These are phyloP conservation scores for Antheraea pernyi DNA, from an alignment of 1,140 invertebrate genomes.

Conservation along the genomic window DNA sequence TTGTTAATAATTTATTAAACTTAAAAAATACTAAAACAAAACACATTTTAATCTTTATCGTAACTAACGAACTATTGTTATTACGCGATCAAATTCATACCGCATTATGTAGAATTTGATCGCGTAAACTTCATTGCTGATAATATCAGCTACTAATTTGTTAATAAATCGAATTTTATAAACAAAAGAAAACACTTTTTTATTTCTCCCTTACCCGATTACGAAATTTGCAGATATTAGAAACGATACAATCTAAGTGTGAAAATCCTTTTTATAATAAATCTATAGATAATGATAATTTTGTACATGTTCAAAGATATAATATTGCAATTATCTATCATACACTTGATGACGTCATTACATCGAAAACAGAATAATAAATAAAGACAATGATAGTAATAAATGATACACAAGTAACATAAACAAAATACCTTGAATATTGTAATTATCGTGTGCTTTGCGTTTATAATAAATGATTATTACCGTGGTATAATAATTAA, in stretches of 20 bases:
- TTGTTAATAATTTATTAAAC: conserved; percentile 74
- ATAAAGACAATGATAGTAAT: no score
- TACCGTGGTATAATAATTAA: no score
- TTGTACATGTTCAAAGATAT: not conserved
- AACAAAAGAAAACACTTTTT: not conserved
- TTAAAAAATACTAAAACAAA: conserved; percentile 50
- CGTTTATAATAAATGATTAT: no score
- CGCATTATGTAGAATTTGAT: conserved; percentile 21
- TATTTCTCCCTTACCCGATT: not conserved
- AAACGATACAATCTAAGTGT: not conserved
- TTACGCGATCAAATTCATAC: conserved; percentile 31
- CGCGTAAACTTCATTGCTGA: conserved; percentile 35
- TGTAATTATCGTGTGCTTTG: no score
- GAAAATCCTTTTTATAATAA: not conserved
- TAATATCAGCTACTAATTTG: conserved; percentile 71
- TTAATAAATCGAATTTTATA: conserved; percentile 75
- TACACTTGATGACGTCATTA: no score
- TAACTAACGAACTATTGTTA: conserved; percentile 69
- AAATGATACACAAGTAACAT: no score
- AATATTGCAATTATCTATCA: not conserved
- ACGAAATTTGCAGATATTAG: not conserved
- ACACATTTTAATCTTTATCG: conserved; percentile 39
- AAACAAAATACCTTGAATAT: no score
- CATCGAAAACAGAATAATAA: no score
- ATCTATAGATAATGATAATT: not conserved